Evolutionary conservation across 2,888 invertebrate species (phyloP), one percentile per base, ranked within the genome.

Genomic region (Noctua janthina): DNA sequence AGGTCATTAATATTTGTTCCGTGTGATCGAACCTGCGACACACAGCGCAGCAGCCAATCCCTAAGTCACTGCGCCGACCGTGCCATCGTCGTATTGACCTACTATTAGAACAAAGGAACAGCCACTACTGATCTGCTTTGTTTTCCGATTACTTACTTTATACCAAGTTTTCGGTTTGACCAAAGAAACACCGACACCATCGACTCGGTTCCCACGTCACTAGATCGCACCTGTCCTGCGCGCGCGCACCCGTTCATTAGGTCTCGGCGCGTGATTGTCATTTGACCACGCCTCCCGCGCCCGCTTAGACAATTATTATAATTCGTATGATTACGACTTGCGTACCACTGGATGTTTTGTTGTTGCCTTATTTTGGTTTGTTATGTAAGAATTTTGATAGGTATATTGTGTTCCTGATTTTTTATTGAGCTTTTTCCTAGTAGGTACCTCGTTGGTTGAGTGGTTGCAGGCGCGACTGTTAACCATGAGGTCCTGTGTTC

Each of bases 261-360:
- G 92, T 92, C 94, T 92, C 94, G 80, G 94, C 95, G 94, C 96
- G 95, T 96, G 96, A 96, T 96, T 97, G 96, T 97, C 96, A 96
- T 95, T 95, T 94, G 94, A 92, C 93, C 92, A 90, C 96, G 96
- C 96, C 96, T 92, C 89, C 88, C 82, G 86, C 88, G 90, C 93
- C 92, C 91, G 93, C 94, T 94, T 93, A 94, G 92, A 95, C 95
- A 95, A 96, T 96, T 95, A 96, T 96, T 93, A 93, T 96, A 96
- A 96, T 96, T 95, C 94, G 92, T 96, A 95, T 96, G 92, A 96
- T 96, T 96, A 96, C 93, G 88, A 87, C 91, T 87, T 82, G 86
- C 91, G 84, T 77, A 90, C 89, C 81, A 80, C 74, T 78, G 78
- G 69, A 80, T 78, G 72, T 76, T 79, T 76, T 79, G 78, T 82